Base-by-base conservation (phyloP, 2,797 vertebrate species). In the Girardinus metallicus region DNA sequence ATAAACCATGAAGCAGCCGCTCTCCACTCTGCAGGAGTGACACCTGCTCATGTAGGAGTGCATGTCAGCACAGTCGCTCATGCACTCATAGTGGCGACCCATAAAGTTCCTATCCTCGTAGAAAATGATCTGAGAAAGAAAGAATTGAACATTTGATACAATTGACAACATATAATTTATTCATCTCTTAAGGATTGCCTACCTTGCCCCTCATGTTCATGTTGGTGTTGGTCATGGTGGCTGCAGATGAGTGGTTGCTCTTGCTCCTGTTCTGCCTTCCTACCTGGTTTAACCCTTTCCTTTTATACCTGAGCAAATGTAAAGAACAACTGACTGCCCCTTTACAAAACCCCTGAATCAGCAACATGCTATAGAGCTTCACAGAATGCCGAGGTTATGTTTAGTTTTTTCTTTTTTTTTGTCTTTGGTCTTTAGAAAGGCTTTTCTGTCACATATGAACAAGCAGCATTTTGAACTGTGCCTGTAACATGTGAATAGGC, bases 131-230 rank as follows among this genome's bases (percentile, higher is more conserved):
- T 62, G 53, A 12, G 10, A 57, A 57, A 57, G 53, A n/a, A 13
- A 57, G 1, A 29, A 29, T 29, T 57, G 4, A 57, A 57, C n/a
- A 57, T 57, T 64, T 64, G 2, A 64, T 2, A 18, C n/a, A 57
- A 29, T 13, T 57, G 9, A 57, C 10, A 57, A 29, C 11, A 57
- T 57, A 57, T 29, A 12, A 29, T 57, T 57, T 13, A 57, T 57
- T 57, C 0, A 13, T 57, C 55, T 12, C n/a, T n/a, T 57, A 12
- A 57, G 53, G 60, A 34, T 62, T 62, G 15, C 15, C 2, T 34
- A 94, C 93, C 88, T 91, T 94, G 36, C 92, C 88, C 85, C 88
- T 93, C 90, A 92, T 93, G 90, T n/a, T 87, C 87, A 93, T 93
- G 89, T 78, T 41, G 66, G 90, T 86, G 84, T 92, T 93, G 84